Base-by-base conservation (phyloP, 23 tunicate genomes). In the Trididemnum nubilum region DNA sequence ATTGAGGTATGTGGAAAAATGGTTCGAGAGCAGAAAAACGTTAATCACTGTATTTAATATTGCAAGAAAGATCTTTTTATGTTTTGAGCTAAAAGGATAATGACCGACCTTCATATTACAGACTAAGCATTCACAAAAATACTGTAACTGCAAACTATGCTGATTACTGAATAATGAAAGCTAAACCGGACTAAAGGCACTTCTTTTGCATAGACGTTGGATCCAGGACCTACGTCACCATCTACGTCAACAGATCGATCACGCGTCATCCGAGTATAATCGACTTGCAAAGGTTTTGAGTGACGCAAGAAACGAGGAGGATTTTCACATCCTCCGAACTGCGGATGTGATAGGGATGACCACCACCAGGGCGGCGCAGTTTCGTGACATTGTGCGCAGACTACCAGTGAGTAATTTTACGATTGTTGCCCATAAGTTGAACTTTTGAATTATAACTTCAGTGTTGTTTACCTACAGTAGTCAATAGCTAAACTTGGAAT, bases 131-230 rank as follows among this genome's bases (percentile, higher is more conserved):
- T n/a, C n/a, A n/a, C n/a, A n/a, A n/a, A n/a, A n/a, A n/a, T n/a
- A n/a, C n/a, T n/a, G n/a, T n/a, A n/a, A n/a, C n/a, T n/a, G n/a
- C n/a, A n/a, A n/a, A n/a, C n/a, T n/a, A n/a, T n/a, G n/a, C n/a
- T n/a, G n/a, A n/a, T n/a, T n/a, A n/a, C n/a, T n/a, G n/a, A n/a
- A n/a, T n/a, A n/a, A n/a, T n/a, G n/a, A n/a, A n/a, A n/a, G n/a
- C n/a, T n/a, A n/a, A n/a, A n/a, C n/a, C n/a, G n/a, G n/a, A n/a
- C n/a, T n/a, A n/a, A n/a, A n/a, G n/a, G n/a, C n/a, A n/a, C n/a
- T n/a, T n/a, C n/a, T n/a, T n/a, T n/a, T n/a, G n/a, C n/a, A n/a
- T 78, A 90, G 96, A 78, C 76, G 86, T 35, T 90, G 96, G 96
- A 84, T 90, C 0, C 69, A 64, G 23, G 76, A 77, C n/a, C 86